Conservation (phyloP, 2,888 invertebrate species). For the Sarcophaga carnaria region DNA sequence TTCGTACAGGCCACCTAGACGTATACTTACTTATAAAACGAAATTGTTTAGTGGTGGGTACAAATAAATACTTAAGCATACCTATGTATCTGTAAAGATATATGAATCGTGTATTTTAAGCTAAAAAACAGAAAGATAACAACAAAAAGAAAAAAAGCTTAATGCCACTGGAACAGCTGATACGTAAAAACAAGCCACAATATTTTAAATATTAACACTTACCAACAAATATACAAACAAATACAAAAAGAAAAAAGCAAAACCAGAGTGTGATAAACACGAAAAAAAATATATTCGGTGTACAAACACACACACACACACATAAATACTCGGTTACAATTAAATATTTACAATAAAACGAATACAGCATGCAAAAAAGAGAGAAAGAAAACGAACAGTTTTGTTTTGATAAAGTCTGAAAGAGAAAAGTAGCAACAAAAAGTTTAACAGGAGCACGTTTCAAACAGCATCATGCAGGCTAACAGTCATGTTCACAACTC, state of each 20-base stretch:
- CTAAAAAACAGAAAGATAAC: neutral
- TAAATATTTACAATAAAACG: constrained; percentile 11
- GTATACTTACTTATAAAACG: too few relatives aligned
- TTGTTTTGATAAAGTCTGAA: neutral
- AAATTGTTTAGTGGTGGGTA: too few relatives aligned
- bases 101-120: neutral
- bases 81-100: neutral
- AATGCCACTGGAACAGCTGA: constrained; percentile 60
- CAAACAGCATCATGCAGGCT: constrained; percentile 28
- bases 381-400: neutral
- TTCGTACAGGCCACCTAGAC: too few relatives aligned
- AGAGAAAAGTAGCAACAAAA: neutral
- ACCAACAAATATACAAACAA: neutral
- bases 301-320: constrained; percentile 1
- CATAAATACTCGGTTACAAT: neutral
- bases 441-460: constrained; percentile 49
- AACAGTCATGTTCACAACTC: neutral
- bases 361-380: neutral
- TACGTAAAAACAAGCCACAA: constrained; percentile 57
- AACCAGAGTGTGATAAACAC: neutral
- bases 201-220: constrained; percentile 28
- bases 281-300: neutral
- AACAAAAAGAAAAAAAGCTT: constrained; percentile 24
- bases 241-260: neutral
- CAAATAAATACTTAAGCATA: neutral